These are phyloP conservation scores for Brachyptera putata DNA, from an alignment of 2,888 invertebrate genomes.

Conservation along the genomic window DNA sequence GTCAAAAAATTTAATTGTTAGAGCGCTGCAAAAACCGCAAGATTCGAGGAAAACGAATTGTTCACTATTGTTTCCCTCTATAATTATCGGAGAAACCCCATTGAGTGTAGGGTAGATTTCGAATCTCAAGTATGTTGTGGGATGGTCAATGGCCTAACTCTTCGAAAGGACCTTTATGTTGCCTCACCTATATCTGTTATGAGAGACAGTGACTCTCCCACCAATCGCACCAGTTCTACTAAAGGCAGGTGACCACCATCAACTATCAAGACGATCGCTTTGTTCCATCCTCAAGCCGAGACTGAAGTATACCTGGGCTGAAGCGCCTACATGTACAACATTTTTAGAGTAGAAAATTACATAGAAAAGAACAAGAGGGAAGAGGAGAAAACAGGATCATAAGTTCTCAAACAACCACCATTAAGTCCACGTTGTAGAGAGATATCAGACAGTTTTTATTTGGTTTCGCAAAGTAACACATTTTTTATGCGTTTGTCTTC, in stretches of 20 bases:
- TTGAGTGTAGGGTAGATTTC: conserved; percentile 2
- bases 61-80: conserved; percentile 12
- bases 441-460: background rate
- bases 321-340: background rate
- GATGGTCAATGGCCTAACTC: conserved; percentile 4
- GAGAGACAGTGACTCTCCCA: background rate
- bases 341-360: background rate
- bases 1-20: background rate
- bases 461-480: background rate
- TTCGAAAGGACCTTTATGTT: background rate
- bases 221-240: background rate
- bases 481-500: background rate
- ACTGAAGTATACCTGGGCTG: background rate
- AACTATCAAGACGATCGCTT: background rate
- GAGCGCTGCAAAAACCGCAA: conserved; percentile 15
- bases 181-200: conserved; percentile 7
- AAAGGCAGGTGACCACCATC: background rate
- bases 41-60: conserved; percentile 7
- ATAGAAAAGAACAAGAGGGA: background rate
- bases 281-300: background rate
- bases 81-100: too few relatives aligned
- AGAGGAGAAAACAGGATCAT: conserved; percentile 1
- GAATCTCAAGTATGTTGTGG: background rate
- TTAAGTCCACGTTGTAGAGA: background rate
- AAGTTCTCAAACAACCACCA: background rate